phyloP scores from a whole-genome alignment of 2,888 invertebrate genomes.

The Epistrophella euchroma region DNA sequence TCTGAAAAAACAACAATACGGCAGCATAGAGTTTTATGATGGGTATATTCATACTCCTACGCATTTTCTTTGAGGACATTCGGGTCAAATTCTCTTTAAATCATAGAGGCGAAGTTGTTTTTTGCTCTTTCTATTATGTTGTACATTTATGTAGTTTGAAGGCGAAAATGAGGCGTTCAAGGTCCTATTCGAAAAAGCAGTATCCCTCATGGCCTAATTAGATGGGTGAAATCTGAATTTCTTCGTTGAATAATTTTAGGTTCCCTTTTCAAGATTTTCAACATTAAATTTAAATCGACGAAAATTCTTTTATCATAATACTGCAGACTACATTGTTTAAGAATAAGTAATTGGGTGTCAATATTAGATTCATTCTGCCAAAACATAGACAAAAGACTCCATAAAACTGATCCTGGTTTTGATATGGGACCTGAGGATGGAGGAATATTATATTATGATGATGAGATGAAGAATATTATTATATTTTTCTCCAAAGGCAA shows the following conservation, averaged over 20 bases:
- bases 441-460: constrained; percentile 29
- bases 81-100: constrained; percentile 36
- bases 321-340: no score
- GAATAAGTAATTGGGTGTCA: no score
- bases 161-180: background rate
- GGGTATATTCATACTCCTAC: constrained; percentile 9
- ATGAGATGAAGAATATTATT: constrained; percentile 62
- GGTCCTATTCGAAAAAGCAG: background rate
- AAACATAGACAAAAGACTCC: constrained; percentile 20
- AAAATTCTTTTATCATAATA: constrained; percentile 1
- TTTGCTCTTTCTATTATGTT: background rate
- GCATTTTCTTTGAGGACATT: background rate
- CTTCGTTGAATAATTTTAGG: background rate
- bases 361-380: background rate
- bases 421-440: background rate
- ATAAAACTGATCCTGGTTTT: background rate
- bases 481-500: constrained; percentile 9
- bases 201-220: background rate
- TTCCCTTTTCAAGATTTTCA: background rate
- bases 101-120: constrained; percentile 35
- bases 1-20: constrained; percentile 30
- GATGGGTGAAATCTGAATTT: constrained; percentile 24
- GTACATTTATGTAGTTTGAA: background rate
- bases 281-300: background rate
- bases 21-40: constrained; percentile 27